A percentile compares a stretch with the other conserved stretches of the same genome.
Evolutionary conservation across 35 echinoderm and acorn worm genomes (phyloP).

Genomic region (Nesometra sesokonis): DNA sequence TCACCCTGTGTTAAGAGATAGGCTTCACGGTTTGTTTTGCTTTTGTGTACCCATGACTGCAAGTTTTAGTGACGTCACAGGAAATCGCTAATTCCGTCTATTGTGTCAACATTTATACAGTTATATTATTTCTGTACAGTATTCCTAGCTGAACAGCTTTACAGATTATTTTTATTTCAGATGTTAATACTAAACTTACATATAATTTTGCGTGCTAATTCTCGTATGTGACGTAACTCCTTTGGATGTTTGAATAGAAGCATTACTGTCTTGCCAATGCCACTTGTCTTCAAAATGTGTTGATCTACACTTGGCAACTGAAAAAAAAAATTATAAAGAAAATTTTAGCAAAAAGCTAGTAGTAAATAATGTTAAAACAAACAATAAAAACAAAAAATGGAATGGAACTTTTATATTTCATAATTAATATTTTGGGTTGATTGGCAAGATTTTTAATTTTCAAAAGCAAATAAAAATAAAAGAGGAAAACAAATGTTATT

Average conservation of each 20-base stretch:
- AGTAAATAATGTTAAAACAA: neutral
- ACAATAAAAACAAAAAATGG: neutral
- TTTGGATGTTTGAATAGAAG: slow-evolving; percentile 83
- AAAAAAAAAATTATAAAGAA: slow-evolving; percentile 5
- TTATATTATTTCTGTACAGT: too few species aligned
- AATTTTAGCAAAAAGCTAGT: neutral
- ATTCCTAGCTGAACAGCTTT: too few species aligned
- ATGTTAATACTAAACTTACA: slow-evolving; percentile 50
- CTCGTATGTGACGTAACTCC: slow-evolving; percentile 52
- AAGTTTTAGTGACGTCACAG: too few species aligned
- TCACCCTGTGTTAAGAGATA: too few species aligned
- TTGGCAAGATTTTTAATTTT: too few species aligned
- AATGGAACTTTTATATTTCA: neutral
- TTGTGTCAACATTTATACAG: too few species aligned
- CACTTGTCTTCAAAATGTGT: slow-evolving; percentile 86
- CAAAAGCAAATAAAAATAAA: too few species aligned
- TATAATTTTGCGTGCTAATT: slow-evolving; percentile 85
- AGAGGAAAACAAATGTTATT: too few species aligned
- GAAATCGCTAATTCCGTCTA: too few species aligned
- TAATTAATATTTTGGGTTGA: neutral
- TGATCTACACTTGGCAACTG: slow-evolving; percentile 86
- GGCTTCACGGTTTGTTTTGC: too few species aligned
- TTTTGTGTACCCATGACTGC: too few species aligned
- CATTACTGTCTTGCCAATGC: slow-evolving; percentile 92
- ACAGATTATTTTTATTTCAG: too few species aligned